Evolutionary conservation across 2,797 vertebrate species (phyloP).

Genomic region (Galago senegalensis): DNA sequence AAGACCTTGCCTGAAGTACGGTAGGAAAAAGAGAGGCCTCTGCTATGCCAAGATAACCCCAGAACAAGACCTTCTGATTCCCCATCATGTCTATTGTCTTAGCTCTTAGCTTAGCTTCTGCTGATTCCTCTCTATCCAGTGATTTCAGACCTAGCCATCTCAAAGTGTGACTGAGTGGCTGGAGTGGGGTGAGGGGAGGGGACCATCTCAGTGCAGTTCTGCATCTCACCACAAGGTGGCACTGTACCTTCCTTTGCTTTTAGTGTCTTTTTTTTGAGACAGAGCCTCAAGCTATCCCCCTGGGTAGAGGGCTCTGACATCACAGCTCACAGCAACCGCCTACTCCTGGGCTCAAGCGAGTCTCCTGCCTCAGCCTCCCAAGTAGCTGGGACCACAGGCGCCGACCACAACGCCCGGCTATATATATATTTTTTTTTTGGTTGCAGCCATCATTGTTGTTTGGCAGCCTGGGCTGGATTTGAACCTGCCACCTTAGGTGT

Average conservation of each 20-base stretch:
- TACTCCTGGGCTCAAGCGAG: too few species aligned
- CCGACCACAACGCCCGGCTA: too few species aligned
- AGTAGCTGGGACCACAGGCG: too few species aligned
- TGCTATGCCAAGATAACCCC: neutral
- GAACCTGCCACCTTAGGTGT: too few species aligned
- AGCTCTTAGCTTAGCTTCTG: neutral
- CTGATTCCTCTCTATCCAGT: neutral
- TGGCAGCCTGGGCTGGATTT: too few species aligned
- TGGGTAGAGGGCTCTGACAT: too few species aligned
- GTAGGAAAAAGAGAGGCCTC: slow-evolving; percentile 1
- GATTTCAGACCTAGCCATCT: neutral
- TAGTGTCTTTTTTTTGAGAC: neutral
- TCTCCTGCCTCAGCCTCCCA: too few species aligned
- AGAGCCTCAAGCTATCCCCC: too few species aligned
- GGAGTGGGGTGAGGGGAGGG: too few species aligned
- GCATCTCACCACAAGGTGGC: slow-evolving; percentile 10
- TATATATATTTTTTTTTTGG: too few species aligned
- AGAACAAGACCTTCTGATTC: neutral
- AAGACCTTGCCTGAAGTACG: neutral
- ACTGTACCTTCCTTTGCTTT: neutral
- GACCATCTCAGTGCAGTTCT: neutral
- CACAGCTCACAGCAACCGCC: too few species aligned
- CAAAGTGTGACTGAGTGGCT: neutral
- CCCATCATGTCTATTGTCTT: neutral
- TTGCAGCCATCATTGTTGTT: too few species aligned